A percentile compares a stretch with the other conserved stretches of the same genome.
Evolutionary conservation across 92 coral and sea anemone genomes (phyloP).

Genomic region (Porites rus): DNA sequence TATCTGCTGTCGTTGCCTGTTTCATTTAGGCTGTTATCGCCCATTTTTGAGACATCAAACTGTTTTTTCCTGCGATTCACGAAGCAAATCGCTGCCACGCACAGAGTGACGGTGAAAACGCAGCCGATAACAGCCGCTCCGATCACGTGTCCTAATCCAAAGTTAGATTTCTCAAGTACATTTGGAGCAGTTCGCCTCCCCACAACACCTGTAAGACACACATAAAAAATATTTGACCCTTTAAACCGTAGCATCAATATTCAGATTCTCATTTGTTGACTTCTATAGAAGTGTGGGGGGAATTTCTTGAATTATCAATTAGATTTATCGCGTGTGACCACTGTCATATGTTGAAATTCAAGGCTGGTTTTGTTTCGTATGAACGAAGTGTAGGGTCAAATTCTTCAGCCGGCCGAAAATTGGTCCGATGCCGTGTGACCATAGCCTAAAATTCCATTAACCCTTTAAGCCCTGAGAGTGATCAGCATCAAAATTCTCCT

Average conservation of each 20-base stretch:
- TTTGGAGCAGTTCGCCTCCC: not conserved
- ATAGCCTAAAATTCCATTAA: no score
- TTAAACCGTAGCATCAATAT: no score
- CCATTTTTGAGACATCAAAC: conserved; percentile 65
- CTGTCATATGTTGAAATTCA: no score
- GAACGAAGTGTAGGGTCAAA: no score
- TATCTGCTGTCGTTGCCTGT: conserved; percentile 50
- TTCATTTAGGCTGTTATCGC: conserved; percentile 55
- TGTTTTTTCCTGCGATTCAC: conserved; percentile 45
- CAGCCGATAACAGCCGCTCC: conserved; percentile 53
- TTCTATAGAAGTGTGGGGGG: no score
- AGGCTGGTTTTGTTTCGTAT: not conserved
- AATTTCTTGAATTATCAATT: no score
- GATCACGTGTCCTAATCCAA: conserved; percentile 54
- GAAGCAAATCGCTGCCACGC: conserved; percentile 46
- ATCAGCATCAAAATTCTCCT: no score
- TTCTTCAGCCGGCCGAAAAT: no score
- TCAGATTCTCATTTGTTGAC: no score
- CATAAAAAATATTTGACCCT: not conserved
- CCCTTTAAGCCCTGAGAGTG: no score
- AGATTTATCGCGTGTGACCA: no score
- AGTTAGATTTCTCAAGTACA: not conserved
- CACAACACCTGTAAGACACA: not conserved
- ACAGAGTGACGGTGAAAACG: conserved; percentile 48
- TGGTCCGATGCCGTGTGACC: no score